Evolutionary conservation across 2,797 vertebrate species (phyloP).

Genomic region (Tapirus indicus): DNA sequence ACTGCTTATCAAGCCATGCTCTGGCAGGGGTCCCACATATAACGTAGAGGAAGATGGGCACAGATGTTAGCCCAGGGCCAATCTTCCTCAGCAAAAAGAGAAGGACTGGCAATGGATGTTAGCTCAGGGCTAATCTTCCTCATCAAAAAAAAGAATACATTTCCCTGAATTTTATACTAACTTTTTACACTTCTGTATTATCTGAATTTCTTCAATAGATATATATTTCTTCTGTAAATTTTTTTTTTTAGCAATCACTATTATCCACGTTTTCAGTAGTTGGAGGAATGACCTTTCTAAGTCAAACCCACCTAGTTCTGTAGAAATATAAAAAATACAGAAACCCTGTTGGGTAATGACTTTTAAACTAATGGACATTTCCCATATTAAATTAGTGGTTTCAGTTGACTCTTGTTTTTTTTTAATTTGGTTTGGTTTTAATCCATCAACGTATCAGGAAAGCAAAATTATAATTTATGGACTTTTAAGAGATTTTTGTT

Average conservation of each 20-base stretch:
- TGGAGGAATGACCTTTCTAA: slow-evolving; percentile 41
- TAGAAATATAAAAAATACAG: slow-evolving; percentile 35
- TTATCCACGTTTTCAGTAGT: background rate
- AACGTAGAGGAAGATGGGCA: too few species aligned
- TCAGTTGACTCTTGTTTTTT: background rate
- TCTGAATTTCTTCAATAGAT: background rate
- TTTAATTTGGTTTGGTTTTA: slow-evolving; percentile 65
- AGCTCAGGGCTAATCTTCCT: too few species aligned
- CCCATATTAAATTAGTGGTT: slow-evolving; percentile 48
- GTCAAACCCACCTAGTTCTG: slow-evolving; percentile 26
- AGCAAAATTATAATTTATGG: slow-evolving; percentile 42
- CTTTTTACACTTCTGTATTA: background rate
- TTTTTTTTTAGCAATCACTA: background rate
- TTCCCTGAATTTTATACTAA: background rate
- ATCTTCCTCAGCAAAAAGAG: too few species aligned
- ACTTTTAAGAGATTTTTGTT: slow-evolving; percentile 43
- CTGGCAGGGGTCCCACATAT: too few species aligned
- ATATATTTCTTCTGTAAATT: background rate
- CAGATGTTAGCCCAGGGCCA: too few species aligned
- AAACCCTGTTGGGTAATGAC: background rate
- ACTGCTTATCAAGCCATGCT: too few species aligned
- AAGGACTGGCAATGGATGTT: too few species aligned
- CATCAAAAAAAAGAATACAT: too few species aligned
- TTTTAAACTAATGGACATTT: slow-evolving; percentile 66
- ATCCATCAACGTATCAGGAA: slow-evolving; percentile 33